These are phyloP conservation scores for Neoitamus cyanurus DNA, from an alignment of 2,888 invertebrate genomes.

Conservation along the genomic window DNA sequence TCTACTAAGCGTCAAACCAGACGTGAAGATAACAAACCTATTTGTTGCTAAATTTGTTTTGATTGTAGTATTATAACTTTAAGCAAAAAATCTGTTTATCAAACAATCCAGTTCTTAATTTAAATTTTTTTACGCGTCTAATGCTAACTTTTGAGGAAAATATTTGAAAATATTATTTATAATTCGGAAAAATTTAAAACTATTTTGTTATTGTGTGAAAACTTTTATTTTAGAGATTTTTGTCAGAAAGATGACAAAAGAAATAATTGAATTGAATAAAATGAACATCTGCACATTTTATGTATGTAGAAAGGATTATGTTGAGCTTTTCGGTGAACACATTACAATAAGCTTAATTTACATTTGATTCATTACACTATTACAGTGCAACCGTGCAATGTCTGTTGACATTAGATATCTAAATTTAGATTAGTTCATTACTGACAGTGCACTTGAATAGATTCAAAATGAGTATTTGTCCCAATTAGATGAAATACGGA, in stretches of 20 bases:
- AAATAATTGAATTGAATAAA: not conserved
- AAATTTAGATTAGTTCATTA: constrained; percentile 37
- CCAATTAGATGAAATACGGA: not conserved
- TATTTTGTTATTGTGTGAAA: too few relatives aligned
- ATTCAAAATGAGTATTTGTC: constrained; percentile 3
- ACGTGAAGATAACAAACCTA: too few relatives aligned
- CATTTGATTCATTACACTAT: not conserved
- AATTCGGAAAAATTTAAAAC: too few relatives aligned
- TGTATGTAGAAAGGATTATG: not conserved
- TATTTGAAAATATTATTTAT: too few relatives aligned
- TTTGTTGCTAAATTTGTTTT: too few relatives aligned
- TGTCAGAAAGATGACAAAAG: not conserved
- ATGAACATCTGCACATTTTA: too few relatives aligned
- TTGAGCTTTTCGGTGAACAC: not conserved
- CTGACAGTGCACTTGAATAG: constrained; percentile 16
- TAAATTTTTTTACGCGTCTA: too few relatives aligned
- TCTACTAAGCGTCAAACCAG: too few relatives aligned
- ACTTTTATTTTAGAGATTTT: not conserved
- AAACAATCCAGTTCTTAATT: too few relatives aligned
- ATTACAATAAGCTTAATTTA: not conserved
- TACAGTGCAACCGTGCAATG: not conserved
- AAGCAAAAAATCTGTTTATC: too few relatives aligned
- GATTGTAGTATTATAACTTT: too few relatives aligned
- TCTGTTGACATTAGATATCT: constrained; percentile 5
- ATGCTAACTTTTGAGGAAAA: too few relatives aligned